These are phyloP conservation scores for Sebastes schlegelii DNA, from an alignment of 2,113 vertebrate species.

Conservation along the genomic window DNA sequence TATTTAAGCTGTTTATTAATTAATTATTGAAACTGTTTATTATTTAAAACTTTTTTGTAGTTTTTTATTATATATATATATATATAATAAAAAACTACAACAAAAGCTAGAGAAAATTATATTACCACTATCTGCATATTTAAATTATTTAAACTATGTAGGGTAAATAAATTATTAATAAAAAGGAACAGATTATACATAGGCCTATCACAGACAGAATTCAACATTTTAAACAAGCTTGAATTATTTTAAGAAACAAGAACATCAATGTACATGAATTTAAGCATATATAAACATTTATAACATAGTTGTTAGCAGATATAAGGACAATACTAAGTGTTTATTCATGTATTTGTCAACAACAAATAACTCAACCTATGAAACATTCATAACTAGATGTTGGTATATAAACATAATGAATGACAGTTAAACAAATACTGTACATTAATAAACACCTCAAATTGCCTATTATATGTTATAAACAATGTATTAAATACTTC, in stretches of 20 bases:
- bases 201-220: not conserved
- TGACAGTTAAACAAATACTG: not conserved
- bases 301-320: not conserved
- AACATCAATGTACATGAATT: not conserved
- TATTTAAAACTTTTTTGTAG: too few species aligned
- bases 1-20: too few species aligned
- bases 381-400: not conserved
- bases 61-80: too few species aligned
- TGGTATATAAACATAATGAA: not conserved
- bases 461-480: not conserved
- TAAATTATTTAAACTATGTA: not conserved
- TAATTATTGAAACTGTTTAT: too few species aligned
- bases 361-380: not conserved
- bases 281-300: not conserved
- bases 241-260: not conserved
- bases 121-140: too few species aligned
- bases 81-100: too few species aligned
- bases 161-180: not conserved
- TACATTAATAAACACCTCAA: not conserved
- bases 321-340: too few species aligned
- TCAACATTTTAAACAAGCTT: not conserved
- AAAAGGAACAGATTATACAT: not conserved
- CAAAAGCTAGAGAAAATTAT: too few species aligned
- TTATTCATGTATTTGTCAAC: not conserved
- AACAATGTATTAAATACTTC: not conserved